Conservation (phyloP, 2,888 invertebrate genomes). For the Scaptomyza tumidula region DNA sequence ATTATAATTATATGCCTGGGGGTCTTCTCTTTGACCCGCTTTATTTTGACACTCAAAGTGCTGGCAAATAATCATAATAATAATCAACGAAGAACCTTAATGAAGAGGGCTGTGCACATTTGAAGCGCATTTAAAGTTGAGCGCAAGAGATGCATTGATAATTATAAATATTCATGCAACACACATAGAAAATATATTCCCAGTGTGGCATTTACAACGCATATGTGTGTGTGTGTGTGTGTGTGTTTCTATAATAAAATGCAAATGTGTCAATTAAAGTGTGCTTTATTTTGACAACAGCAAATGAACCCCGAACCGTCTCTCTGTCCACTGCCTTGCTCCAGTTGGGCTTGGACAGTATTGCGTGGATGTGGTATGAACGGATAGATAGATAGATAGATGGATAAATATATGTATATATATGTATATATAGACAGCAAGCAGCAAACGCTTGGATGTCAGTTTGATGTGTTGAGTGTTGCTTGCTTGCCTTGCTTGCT, state of each 20-base stretch:
- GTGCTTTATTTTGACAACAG: conserved; percentile 80
- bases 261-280: conserved; percentile 82
- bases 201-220: conserved; percentile 54
- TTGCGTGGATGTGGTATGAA: conserved; percentile 41
- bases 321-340: neutral
- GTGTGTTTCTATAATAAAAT: conserved; percentile 62
- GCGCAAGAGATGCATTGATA: conserved; percentile 49
- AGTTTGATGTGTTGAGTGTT: conserved; percentile 65
- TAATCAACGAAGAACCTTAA: conserved; percentile 10
- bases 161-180: conserved; percentile 76
- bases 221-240: neutral
- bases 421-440: conserved; percentile 58
- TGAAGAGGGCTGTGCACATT: neutral
- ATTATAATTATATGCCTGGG: neutral
- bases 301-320: conserved; percentile 36
- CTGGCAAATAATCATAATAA: conserved; percentile 24
- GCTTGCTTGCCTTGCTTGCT: conserved; percentile 63
- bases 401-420: conserved; percentile 38
- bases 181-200: conserved; percentile 23
- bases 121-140: too few species aligned
- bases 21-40: neutral
- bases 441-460: conserved; percentile 66
- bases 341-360: conserved; percentile 10
- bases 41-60: conserved; percentile 3
- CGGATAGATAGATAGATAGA: conserved; percentile 52